Base-by-base conservation (phyloP, 2,797 vertebrate species). In the Pangasius macronema region DNA sequence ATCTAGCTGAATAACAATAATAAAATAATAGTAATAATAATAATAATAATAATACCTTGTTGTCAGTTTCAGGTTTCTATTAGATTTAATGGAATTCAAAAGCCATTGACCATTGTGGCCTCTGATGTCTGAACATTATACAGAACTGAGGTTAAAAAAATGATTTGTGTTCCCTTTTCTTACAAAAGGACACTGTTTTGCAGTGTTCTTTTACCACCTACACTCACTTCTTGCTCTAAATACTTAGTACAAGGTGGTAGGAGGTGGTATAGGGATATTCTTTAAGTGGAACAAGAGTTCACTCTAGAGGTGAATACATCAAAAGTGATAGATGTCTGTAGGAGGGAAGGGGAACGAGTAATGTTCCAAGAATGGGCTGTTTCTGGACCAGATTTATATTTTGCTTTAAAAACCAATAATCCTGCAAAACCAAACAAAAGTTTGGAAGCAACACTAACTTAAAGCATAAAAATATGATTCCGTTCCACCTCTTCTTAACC, bases 281-380 rank as follows among this genome's bases (percentile, higher is more conserved):
- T 83, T 83, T 24, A 68, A 73, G 72, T 77, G 86, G 61, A 77
- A 84, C 81, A 87, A 20, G 63, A 70, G 73, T 63, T 79, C 51
- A 77, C 11, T 24, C n/a, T 59, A 33, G 18, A 84, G 73, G 51
- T 77, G 46, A 68, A n/a, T 27, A 77, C 72, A 83, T 42, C 33
- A 55, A 30, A 67, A 65, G 3, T 65, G 70, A 42, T 36, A 75
- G 55, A 49, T 82, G 55, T 42, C 55, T 53, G 80, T 87, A 36
- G 80, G 80, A 82, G 80, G 59, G 27, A 76, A 36, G 42, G 46
- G 72, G 46, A 65, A 76, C n/a, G 30, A 39, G 24, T 33, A 53
- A 20, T 63, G 14, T 57, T 75, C 65, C 24, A n/a, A 42, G 53
- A 70, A 39, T 33, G 3, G 46, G 33, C 55, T 85, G 68, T n/a